A percentile compares a stretch with the other conserved stretches of the same genome.
phyloP scores from a whole-genome alignment of 2,797 vertebrate genomes.

The Girardinus metallicus region DNA sequence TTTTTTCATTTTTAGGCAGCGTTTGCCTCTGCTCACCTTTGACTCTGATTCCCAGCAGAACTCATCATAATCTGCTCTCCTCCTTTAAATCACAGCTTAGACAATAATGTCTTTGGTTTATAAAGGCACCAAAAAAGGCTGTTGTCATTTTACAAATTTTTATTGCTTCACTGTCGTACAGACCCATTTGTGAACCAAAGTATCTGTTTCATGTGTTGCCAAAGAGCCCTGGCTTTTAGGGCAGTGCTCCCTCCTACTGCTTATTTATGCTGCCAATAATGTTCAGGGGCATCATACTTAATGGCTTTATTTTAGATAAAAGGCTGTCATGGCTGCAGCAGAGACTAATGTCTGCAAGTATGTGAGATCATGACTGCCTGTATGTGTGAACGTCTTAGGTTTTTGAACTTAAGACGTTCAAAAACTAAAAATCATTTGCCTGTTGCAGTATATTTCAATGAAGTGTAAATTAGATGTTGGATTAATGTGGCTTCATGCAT shows the following conservation, averaged over 20 bases:
- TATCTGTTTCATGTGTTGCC: constrained; percentile 37
- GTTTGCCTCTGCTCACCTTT: constrained; percentile 19
- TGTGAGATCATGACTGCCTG: background rate
- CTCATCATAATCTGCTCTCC: constrained; percentile 6
- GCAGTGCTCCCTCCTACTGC: constrained; percentile 26
- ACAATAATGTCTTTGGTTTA: constrained; percentile 9
- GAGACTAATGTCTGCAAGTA: background rate
- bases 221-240: constrained; percentile 19
- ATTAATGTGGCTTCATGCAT: too few species aligned
- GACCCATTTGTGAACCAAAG: constrained; percentile 18
- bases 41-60: constrained; percentile 17
- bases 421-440: background rate
- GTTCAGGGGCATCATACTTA: constrained; percentile 13
- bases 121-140: background rate
- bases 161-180: constrained; percentile 22
- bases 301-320: constrained; percentile 20
- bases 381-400: background rate
- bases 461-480: background rate
- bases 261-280: constrained; percentile 14
- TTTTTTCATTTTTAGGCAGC: constrained; percentile 28
- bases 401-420: background rate
- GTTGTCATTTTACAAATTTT: constrained; percentile 29
- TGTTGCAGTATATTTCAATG: background rate
- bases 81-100: constrained; percentile 17
- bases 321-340: background rate